Percentiles rank a stretch among this genome's conserved stretches.
phyloP scores from a whole-genome alignment of 1,140 invertebrate species.

The Ceratina calcarata region DNA sequence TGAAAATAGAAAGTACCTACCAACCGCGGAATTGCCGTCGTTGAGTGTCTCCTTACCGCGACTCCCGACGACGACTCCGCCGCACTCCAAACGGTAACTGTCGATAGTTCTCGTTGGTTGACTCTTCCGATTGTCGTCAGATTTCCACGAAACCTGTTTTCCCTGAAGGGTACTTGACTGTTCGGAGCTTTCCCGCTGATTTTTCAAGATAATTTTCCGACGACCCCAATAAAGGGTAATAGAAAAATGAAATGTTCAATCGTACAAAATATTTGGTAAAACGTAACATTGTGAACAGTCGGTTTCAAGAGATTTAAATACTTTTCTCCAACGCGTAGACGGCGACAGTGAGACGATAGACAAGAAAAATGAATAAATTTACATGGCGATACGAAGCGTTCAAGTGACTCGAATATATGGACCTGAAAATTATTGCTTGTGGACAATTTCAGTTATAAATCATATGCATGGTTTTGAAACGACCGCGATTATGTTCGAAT shows the following conservation, averaged over 20 bases:
- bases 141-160: too few species aligned
- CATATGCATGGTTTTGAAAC: not conserved
- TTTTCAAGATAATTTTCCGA: too few species aligned
- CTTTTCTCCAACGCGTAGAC: not conserved
- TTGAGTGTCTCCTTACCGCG: conserved; percentile 2
- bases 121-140: not conserved
- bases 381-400: not conserved
- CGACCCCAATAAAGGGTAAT: too few species aligned
- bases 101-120: not conserved
- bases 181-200: too few species aligned
- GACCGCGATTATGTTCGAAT: not conserved
- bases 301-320: too few species aligned
- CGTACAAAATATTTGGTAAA: too few species aligned
- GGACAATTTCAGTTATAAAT: not conserved
- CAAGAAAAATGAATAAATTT: not conserved
- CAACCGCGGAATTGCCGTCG: conserved; percentile 22
- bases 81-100: conserved; percentile 7
- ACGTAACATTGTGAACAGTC: too few species aligned
- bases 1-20: conserved; percentile 25
- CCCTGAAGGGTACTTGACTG: too few species aligned
- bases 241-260: too few species aligned
- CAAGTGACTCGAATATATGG: not conserved
- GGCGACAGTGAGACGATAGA: not conserved
- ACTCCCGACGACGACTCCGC: conserved; percentile 5
- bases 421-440: not conserved